Conservation (phyloP, 2,888 invertebrate genomes). For the Anorthoa munda region DNA sequence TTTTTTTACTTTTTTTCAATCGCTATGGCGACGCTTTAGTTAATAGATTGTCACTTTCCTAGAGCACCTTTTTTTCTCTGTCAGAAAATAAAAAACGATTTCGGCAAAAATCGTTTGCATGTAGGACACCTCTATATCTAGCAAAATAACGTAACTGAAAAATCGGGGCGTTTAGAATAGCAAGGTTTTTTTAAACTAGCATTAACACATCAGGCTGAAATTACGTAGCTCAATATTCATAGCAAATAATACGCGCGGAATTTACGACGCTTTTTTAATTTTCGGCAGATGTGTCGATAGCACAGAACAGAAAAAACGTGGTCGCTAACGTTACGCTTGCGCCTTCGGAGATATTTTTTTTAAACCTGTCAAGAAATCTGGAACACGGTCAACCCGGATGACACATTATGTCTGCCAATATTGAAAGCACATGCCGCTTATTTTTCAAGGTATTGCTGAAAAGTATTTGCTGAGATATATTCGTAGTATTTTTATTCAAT, state of each 20-base stretch:
- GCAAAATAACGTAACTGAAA: background rate
- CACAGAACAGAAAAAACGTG: too few relatives aligned
- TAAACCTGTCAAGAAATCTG: constrained; percentile 11
- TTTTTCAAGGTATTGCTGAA: background rate
- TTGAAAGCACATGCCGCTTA: background rate
- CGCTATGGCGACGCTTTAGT: too few relatives aligned
- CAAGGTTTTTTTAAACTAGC: background rate
- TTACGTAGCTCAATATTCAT: background rate
- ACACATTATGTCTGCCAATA: constrained; percentile 10
- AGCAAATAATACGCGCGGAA: background rate
- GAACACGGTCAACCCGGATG: constrained; percentile 2
- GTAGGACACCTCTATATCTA: background rate
- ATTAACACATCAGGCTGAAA: background rate
- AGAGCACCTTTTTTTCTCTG: too few relatives aligned
- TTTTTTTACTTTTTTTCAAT: too few relatives aligned
- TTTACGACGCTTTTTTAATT: background rate
- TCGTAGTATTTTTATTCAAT: too few relatives aligned
- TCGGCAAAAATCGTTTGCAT: background rate
- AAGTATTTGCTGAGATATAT: background rate
- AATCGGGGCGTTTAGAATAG: background rate
- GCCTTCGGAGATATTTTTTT: constrained; percentile 2
- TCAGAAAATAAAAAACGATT: too few relatives aligned
- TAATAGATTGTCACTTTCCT: too few relatives aligned
- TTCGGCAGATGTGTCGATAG: background rate
- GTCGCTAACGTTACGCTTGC: background rate